Percentiles rank a stretch among this genome's conserved stretches.
Evolutionary conservation across 2,113 vertebrate genomes (phyloP).

Genomic region (Dasyprocta punctata): DNA sequence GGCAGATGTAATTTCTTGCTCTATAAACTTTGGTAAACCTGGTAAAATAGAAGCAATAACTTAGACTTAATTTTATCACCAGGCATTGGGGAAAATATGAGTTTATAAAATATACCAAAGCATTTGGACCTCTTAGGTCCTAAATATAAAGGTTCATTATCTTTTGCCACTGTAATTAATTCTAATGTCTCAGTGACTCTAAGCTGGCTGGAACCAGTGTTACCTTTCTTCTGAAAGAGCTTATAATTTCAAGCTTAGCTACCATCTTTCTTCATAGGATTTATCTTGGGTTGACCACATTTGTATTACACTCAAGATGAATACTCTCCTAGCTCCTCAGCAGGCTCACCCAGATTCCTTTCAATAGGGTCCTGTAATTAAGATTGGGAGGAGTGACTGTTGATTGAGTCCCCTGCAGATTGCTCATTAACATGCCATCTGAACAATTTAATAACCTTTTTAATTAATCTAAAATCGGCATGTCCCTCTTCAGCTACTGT

Average conservation of each 20-base stretch:
- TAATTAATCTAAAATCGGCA: slow-evolving; percentile 83
- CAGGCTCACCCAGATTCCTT: slow-evolving; percentile 41
- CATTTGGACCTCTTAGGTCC: not conserved
- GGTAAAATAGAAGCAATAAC: slow-evolving; percentile 45
- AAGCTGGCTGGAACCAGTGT: not conserved
- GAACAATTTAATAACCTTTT: slow-evolving; percentile 83
- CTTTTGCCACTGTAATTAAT: slow-evolving; percentile 16
- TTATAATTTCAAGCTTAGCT: not conserved
- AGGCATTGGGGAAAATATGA: not conserved
- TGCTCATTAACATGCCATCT: slow-evolving; percentile 82
- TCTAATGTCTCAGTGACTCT: not conserved
- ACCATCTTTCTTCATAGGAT: not conserved
- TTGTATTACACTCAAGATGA: slow-evolving; percentile 57
- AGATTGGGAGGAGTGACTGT: slow-evolving; percentile 71
- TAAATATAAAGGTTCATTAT: not conserved
- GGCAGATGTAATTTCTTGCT: not conserved
- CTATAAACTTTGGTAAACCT: slow-evolving; percentile 24
- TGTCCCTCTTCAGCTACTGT: slow-evolving; percentile 74
- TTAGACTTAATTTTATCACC: slow-evolving; percentile 26
- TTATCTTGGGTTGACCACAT: slow-evolving; percentile 33
- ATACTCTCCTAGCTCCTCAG: slow-evolving; percentile 13
- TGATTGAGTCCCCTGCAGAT: slow-evolving; percentile 74
- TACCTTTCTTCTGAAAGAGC: slow-evolving; percentile 2
- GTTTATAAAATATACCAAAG: slow-evolving; percentile 12
- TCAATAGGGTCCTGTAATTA: slow-evolving; percentile 77